Conservation (phyloP, 2,113 vertebrate species). For the Rhadina sibilatrix region DNA sequence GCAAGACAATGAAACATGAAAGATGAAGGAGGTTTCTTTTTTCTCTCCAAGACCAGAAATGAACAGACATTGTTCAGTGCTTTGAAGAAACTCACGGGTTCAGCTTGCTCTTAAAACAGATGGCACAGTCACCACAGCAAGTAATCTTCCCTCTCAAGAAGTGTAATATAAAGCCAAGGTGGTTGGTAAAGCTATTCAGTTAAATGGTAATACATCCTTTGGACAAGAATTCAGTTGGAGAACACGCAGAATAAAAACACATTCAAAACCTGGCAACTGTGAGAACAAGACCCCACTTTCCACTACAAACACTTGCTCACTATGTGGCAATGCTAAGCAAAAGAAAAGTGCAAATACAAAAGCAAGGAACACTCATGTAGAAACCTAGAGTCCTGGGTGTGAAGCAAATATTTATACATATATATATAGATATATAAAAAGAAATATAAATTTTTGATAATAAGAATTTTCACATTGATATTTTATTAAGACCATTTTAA, state of each 20-base stretch:
- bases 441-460: neutral
- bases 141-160: neutral
- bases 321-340: neutral
- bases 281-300: neutral
- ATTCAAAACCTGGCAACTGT: neutral
- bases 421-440: neutral
- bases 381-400: neutral
- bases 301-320: neutral
- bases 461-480: neutral
- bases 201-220: neutral
- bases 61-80: neutral
- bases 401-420: neutral
- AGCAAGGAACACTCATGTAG: neutral
- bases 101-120: neutral
- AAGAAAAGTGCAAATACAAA: neutral
- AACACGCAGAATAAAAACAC: neutral
- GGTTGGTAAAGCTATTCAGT: neutral
- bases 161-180: neutral
- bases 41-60: neutral
- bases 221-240: neutral
- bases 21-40: neutral
- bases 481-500: neutral
- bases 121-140: neutral
- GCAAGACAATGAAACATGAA: neutral
- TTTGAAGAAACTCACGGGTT: neutral